Conservation (phyloP, 2,113 vertebrate genomes). For the Anguilla japonica region DNA sequence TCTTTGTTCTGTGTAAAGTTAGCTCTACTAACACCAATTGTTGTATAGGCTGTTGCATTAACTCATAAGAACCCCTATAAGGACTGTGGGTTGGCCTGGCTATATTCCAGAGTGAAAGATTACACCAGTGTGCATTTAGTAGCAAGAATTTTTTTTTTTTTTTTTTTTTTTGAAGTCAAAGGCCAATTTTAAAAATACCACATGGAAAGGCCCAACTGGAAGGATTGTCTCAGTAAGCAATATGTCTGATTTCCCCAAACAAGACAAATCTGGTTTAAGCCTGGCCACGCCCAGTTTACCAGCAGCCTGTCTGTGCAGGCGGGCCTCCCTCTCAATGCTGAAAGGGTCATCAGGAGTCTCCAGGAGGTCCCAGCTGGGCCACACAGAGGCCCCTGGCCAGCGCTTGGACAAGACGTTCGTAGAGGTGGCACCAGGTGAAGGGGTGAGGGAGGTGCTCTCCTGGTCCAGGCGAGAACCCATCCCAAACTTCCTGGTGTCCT, state of each 20-base stretch:
- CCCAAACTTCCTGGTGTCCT: slow-evolving; percentile 83
- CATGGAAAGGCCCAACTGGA: not conserved
- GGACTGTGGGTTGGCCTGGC: too few species aligned
- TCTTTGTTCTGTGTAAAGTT: too few species aligned
- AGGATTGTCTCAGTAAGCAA: not conserved
- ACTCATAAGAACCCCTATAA: too few species aligned
- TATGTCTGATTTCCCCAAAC: not conserved
- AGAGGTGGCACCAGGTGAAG: slow-evolving; percentile 72
- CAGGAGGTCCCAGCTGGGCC: slow-evolving; percentile 86
- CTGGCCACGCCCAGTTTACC: slow-evolving; percentile 62
- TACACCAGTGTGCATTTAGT: too few species aligned
- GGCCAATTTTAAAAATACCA: not conserved
- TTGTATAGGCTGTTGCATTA: too few species aligned
- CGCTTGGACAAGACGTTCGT: slow-evolving; percentile 78
- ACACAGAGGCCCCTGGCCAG: slow-evolving; percentile 86
- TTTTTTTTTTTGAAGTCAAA: too few species aligned
- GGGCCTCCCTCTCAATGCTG: slow-evolving; percentile 94
- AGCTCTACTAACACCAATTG: too few species aligned
- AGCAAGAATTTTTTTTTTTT: too few species aligned
- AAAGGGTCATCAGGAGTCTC: slow-evolving; percentile 88
- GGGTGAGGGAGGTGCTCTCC: slow-evolving; percentile 79
- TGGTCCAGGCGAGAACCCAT: slow-evolving; percentile 83
- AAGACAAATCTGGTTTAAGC: not conserved
- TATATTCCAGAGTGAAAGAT: too few species aligned
- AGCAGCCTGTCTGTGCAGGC: slow-evolving; percentile 93